phyloP scores from a whole-genome alignment of 2,113 vertebrate species.

The Hemicordylus capensis region DNA sequence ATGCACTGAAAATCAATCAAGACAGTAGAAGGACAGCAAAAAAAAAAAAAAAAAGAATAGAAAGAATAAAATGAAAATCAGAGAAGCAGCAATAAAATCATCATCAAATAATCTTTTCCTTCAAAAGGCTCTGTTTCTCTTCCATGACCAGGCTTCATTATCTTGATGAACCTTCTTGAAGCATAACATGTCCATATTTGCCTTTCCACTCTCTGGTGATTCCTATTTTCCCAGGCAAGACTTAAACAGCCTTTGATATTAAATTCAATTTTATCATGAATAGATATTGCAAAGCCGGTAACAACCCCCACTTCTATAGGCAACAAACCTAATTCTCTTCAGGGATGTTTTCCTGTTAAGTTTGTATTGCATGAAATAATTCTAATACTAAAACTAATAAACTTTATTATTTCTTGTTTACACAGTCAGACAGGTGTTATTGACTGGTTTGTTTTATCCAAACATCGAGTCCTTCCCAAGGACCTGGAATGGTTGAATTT shows the following conservation, averaged over 20 bases:
- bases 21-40: background rate
- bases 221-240: background rate
- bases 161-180: background rate
- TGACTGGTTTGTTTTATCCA: too few species aligned
- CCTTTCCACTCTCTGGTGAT: background rate
- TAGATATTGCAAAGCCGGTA: background rate
- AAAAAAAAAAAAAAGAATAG: too few species aligned
- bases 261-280: background rate
- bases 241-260: background rate
- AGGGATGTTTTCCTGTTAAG: background rate
- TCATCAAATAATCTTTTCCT: background rate
- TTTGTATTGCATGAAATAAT: too few species aligned
- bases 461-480: too few species aligned
- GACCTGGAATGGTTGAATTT: too few species aligned
- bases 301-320: background rate
- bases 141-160: background rate
- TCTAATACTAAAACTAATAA: too few species aligned
- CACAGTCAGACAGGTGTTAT: too few species aligned
- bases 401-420: too few species aligned
- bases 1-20: background rate
- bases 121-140: slow-evolving; percentile 15
- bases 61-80: too few species aligned
- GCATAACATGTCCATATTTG: background rate
- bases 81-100: too few species aligned
- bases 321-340: background rate